Evolutionary conservation across 2,888 invertebrate species (phyloP).

Genomic region (Tiliacea aurago): DNA sequence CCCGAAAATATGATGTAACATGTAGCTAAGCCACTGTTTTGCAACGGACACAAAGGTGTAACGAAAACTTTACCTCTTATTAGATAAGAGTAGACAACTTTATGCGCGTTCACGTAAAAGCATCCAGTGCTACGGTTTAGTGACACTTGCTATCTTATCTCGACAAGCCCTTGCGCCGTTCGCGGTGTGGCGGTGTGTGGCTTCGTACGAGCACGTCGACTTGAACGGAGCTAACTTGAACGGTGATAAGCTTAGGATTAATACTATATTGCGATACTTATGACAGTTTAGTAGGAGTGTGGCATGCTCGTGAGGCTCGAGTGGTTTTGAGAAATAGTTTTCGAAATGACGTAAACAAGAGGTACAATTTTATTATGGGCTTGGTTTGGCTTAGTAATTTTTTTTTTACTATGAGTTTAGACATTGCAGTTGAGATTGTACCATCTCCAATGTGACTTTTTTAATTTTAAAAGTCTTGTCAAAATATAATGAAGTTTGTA

Average conservation of each 20-base stretch:
- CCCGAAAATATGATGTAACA: too few relatives aligned
- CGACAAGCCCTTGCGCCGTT: constrained; percentile 8
- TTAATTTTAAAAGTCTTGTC: neutral
- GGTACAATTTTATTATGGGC: neutral
- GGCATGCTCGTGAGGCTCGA: neutral
- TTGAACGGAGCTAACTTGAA: constrained; percentile 23
- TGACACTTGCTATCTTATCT: constrained; percentile 56
- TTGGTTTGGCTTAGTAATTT: neutral
- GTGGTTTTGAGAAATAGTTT: constrained; percentile 9
- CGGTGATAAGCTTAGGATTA: constrained; percentile 47
- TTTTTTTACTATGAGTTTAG: too few relatives aligned
- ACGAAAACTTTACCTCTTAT: constrained; percentile 17
- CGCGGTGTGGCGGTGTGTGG: neutral
- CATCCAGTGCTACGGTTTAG: constrained; percentile 18
- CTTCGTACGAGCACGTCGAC: constrained; percentile 9
- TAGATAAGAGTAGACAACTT: constrained; percentile 12
- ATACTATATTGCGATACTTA: constrained; percentile 19
- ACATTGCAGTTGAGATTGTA: neutral
- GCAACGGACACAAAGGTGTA: constrained; percentile 8
- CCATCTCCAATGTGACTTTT: too few relatives aligned
- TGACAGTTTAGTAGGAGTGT: neutral
- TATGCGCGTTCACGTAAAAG: constrained; percentile 34
- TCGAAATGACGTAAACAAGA: neutral
- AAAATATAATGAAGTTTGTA: too few relatives aligned
- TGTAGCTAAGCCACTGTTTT: neutral